These are phyloP conservation scores for Metridium senile DNA, from an alignment of 92 coral and sea anemone species.

Conservation along the genomic window DNA sequence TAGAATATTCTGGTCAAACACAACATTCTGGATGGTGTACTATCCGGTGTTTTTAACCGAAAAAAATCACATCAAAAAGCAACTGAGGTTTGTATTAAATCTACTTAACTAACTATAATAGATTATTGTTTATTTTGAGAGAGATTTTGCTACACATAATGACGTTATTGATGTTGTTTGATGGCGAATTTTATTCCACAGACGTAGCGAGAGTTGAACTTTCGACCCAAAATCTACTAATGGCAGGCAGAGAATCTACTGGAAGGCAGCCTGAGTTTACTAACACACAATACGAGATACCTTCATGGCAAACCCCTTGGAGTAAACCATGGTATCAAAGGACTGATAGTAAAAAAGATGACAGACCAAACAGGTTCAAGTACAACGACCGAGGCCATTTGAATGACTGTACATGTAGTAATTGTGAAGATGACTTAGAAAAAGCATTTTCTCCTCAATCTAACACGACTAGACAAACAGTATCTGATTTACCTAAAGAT, in stretches of 20 bases:
- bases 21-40: not conserved
- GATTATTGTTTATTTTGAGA: not conserved
- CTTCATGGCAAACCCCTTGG: slow-evolving; percentile 91
- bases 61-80: not conserved
- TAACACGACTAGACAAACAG: slow-evolving; percentile 38
- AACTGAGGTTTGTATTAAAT: not conserved
- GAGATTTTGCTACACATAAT: not conserved
- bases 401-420: slow-evolving; percentile 67
- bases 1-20: slow-evolving; percentile 3
- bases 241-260: slow-evolving; percentile 25
- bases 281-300: slow-evolving; percentile 76
- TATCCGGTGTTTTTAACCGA: not conserved
- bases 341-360: slow-evolving; percentile 22
- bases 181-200: not conserved
- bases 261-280: slow-evolving; percentile 67
- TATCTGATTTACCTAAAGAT: slow-evolving; percentile 57
- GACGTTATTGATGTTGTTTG: not conserved
- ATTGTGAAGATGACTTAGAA: slow-evolving; percentile 84
- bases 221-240: not conserved
- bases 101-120: not conserved
- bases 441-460: slow-evolving; percentile 68
- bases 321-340: slow-evolving; percentile 89
- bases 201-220: not conserved
- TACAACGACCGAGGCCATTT: slow-evolving; percentile 69
- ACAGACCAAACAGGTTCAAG: slow-evolving; percentile 29